Evolutionary conservation across 2,113 vertebrate genomes (phyloP), one percentile per base, ranked within the genome.

Genomic region (Smithornis capensis): DNA sequence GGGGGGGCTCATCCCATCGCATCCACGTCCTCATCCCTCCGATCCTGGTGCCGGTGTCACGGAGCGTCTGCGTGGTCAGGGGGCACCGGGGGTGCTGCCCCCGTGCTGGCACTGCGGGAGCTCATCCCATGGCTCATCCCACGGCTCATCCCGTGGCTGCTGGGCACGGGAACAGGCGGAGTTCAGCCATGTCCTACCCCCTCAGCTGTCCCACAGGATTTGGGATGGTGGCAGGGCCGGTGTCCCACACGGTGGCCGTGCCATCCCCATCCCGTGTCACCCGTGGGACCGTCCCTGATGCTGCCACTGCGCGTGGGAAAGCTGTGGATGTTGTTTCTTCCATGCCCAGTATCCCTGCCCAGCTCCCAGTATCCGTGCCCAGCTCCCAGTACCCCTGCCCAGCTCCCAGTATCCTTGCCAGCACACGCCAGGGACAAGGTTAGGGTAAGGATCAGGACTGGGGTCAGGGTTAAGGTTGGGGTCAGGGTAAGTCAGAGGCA

Each of bases 81-180:
- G 52, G 44, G 12, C 7, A 1, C 12, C 16, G 0, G 27, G 25
- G 70, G 5, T 3, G 19, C 45, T 1, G 3, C 4, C 10, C 69
- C 24, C 3, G 14, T n/a, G 28, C 4, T 17, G 77, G 77, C 4
- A 4, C 18, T 33, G 68, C 31, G 33, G 68, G 44, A 14, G 8
- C 4, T 37, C 28, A 5, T 29, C 38, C 62, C 4, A 1, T 1
- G 7, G 7, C 55, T 45, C 22, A 0, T 40, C 44, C 65, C 15
- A 0, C 0, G 7, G 31, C 27, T 60, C 10, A 6, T 42, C 37
- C 50, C 23, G 8, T 1, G 4, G 23, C 2, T n/a, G 0, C 63
- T 7, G 12, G 31, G 35, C 23, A 10, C 64, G 6, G 64, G 31
- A n/a, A 13, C 31, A 12, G 63, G 21, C 21, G 19, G 52, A 81